Conservation (phyloP, 2,797 vertebrate species). For the Dermochelys coriacea region DNA sequence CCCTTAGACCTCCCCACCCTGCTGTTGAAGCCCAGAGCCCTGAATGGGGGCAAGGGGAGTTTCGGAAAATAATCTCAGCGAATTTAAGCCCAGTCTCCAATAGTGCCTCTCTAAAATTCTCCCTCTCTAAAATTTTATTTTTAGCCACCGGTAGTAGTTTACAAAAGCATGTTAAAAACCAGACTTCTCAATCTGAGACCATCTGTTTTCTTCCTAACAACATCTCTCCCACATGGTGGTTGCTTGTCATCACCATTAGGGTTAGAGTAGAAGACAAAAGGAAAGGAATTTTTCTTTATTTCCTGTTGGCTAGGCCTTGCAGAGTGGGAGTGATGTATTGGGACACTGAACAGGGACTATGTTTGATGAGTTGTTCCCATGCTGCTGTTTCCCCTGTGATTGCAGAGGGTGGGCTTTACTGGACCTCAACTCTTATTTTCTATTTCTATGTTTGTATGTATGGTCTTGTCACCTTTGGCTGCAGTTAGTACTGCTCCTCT, state of each 20-base stretch:
- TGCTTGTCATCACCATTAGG: background rate
- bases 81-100: background rate
- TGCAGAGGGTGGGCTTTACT: background rate
- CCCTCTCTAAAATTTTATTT: constrained; percentile 32
- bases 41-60: no score
- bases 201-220: constrained; percentile 34
- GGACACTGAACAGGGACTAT: background rate
- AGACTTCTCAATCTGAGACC: constrained; percentile 42
- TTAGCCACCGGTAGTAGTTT: constrained; percentile 27
- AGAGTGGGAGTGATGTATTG: background rate
- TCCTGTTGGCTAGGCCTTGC: background rate
- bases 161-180: constrained; percentile 34
- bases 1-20: no score
- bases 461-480: background rate
- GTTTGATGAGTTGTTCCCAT: background rate
- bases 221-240: background rate
- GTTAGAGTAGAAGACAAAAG: background rate
- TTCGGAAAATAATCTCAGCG: no score
- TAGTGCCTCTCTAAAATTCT: background rate
- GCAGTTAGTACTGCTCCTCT: background rate
- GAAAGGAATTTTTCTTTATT: background rate
- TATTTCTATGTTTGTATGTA: background rate
- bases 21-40: no score
- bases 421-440: background rate
- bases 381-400: fast-evolving